These are phyloP conservation scores for Takifugu flavidus DNA, from an alignment of 2,113 vertebrate species.

Conservation along the genomic window DNA sequence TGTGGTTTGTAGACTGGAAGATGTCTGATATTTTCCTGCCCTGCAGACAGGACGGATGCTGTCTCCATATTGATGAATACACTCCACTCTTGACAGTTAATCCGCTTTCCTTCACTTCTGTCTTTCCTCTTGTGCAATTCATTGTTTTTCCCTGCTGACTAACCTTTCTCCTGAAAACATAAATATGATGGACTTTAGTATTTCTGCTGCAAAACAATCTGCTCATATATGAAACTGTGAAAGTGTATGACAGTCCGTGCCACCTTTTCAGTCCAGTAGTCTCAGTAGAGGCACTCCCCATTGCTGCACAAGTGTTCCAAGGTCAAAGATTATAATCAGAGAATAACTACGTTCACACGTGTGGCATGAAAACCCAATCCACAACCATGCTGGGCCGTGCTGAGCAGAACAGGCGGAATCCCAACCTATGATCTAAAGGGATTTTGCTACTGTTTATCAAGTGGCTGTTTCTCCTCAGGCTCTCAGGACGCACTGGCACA, in stretches of 20 bases:
- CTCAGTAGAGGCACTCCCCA: no score
- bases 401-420: no score
- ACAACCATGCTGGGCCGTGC: no score
- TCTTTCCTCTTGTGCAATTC: slow-evolving; percentile 23
- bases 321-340: no score
- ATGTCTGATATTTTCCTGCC: slow-evolving; percentile 41
- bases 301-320: no score
- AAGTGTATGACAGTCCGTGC: background rate
- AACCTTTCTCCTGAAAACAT: background rate
- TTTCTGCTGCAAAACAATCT: background rate
- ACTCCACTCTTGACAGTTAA: slow-evolving; percentile 43
- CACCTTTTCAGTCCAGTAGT: no score
- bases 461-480: no score
- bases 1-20: slow-evolving; percentile 52
- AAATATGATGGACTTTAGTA: background rate
- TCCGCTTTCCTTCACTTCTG: slow-evolving; percentile 41
- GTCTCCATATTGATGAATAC: slow-evolving; percentile 48
- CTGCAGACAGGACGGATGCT: slow-evolving; percentile 30
- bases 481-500: no score
- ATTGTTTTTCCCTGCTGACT: slow-evolving; percentile 12
- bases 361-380: no score
- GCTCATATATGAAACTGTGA: background rate
- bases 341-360: no score
- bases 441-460: no score
- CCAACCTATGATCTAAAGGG: no score